Percentiles rank a stretch among this genome's conserved stretches.
Evolutionary conservation across 2,888 invertebrate species (phyloP).

Genomic region (Drosophila vallismaia): DNA sequence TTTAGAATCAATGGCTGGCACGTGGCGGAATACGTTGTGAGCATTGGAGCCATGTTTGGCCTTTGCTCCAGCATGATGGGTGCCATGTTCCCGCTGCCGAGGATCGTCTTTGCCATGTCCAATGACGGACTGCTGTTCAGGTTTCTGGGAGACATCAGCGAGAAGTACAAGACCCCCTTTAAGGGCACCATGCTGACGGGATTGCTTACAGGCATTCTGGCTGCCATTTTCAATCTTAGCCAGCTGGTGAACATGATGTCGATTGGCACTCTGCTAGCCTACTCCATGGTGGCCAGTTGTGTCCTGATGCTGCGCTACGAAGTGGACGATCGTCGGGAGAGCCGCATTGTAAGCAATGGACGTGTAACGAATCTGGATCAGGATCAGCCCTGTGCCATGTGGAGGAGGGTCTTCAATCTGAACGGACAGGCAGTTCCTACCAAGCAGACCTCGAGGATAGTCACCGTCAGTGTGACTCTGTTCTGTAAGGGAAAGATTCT

Average conservation of each 20-base stretch:
- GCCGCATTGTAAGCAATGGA: slow-evolving; percentile 60
- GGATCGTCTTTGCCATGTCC: slow-evolving; percentile 95
- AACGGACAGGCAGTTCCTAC: slow-evolving; percentile 83
- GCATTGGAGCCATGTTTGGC: slow-evolving; percentile 93
- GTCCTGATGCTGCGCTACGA: slow-evolving; percentile 89
- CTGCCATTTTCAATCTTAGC: slow-evolving; percentile 88
- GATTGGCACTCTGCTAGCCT: slow-evolving; percentile 89
- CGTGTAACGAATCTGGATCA: slow-evolving; percentile 41
- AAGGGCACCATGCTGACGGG: slow-evolving; percentile 91
- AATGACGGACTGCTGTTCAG: slow-evolving; percentile 92
- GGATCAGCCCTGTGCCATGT: slow-evolving; percentile 59
- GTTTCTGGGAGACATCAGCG: slow-evolving; percentile 89
- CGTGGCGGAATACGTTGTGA: slow-evolving; percentile 92
- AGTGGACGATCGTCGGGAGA: slow-evolving; percentile 74
- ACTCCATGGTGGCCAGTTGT: slow-evolving; percentile 90
- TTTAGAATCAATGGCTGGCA: slow-evolving; percentile 90
- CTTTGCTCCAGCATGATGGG: slow-evolving; percentile 93
- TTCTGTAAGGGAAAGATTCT: slow-evolving; percentile 81
- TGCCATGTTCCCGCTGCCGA: slow-evolving; percentile 93
- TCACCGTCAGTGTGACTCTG: slow-evolving; percentile 82
- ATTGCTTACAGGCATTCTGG: slow-evolving; percentile 89
- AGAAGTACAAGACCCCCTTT: slow-evolving; percentile 91
- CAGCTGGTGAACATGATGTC: slow-evolving; percentile 92
- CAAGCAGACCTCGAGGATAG: slow-evolving; percentile 83
- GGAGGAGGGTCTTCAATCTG: slow-evolving; percentile 83